Evolutionary conservation across 2,113 vertebrate genomes (phyloP), one percentile per base, ranked within the genome.

Genomic region (Chloropsis hardwickii): DNA sequence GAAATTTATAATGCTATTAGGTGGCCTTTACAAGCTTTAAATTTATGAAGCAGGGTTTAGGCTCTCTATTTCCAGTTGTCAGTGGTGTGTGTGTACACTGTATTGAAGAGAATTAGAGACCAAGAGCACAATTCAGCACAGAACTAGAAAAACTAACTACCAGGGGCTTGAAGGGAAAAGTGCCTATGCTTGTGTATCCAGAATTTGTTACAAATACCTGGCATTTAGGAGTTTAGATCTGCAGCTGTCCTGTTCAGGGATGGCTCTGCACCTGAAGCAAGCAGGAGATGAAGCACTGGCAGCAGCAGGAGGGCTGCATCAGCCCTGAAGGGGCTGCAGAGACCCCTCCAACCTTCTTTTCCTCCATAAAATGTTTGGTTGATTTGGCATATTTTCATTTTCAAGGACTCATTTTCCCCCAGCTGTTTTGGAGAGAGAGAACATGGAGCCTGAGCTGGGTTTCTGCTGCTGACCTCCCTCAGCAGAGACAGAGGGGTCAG

Each of bases 1-100:
- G 88, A 93, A 95, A 81, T 86, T 86, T 93, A 54, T 88, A 92
- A 91, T 90, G 81, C n/a, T 81, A 57, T 95, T 94, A 93, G 57
- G 35, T 79, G 89, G 86, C 67, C 81, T 95, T 96, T 94, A 70
- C 65, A 90, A 64, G 28, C 65, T 79, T 94, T 84, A 81, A 33
- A 86, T 94, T 94, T 88, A 95, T 40, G 64, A 89, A 76, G 9
- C 45, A 88, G 60, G 25, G 31, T 57, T 89, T 89, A 47, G 39
- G 44, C 61, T 95, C 88, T 93, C 74, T 22, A 2, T 96, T 91
- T 80, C 67, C 74, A 70, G 12, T 60, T 95, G 51, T 60, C 51
- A 56, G 60, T 60, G 70, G 31, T 8, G 6, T 57, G 18, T 9
- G 28, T 28, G 8, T 2, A 6, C 64, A 57, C 10, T 72, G 51